Evolutionary conservation across 2,888 invertebrate genomes (phyloP).

Genomic region (Idaea biselata): DNA sequence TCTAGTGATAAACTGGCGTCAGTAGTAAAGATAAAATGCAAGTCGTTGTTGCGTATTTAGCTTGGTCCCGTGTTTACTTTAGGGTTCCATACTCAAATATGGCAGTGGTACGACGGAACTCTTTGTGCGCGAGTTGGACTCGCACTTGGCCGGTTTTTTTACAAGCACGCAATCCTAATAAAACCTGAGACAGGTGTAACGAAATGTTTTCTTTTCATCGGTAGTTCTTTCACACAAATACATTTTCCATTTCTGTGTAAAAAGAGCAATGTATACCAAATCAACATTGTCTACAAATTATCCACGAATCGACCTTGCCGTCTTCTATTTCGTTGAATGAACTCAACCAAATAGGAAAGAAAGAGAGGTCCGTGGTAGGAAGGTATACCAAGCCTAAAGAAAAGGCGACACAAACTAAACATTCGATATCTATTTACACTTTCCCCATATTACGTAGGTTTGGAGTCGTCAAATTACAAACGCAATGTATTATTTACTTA

Average conservation of each 20-base stretch:
- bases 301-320: constrained; percentile 27
- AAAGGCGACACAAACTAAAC: constrained; percentile 29
- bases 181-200: not conserved
- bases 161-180: not conserved
- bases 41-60: too few relatives aligned
- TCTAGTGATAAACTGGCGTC: too few relatives aligned
- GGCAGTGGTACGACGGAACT: too few relatives aligned
- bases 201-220: not conserved
- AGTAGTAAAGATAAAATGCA: too few relatives aligned
- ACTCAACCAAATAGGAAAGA: constrained; percentile 2
- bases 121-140: too few relatives aligned
- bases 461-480: constrained; percentile 38
- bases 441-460: constrained; percentile 38
- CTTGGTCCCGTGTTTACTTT: too few relatives aligned
- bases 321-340: constrained; percentile 11
- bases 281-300: constrained; percentile 8
- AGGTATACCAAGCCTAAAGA: constrained; percentile 16
- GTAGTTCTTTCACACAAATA: not conserved
- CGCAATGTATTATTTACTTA: constrained; percentile 42
- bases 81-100: too few relatives aligned
- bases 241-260: not conserved
- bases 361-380: not conserved
- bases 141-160: too few relatives aligned
- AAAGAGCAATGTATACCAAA: constrained; percentile 18
- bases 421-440: constrained; percentile 43